A percentile compares a stretch with the other conserved stretches of the same genome.
Evolutionary conservation across 2,113 vertebrate species (phyloP).

Genomic region (Mixornis gularis): DNA sequence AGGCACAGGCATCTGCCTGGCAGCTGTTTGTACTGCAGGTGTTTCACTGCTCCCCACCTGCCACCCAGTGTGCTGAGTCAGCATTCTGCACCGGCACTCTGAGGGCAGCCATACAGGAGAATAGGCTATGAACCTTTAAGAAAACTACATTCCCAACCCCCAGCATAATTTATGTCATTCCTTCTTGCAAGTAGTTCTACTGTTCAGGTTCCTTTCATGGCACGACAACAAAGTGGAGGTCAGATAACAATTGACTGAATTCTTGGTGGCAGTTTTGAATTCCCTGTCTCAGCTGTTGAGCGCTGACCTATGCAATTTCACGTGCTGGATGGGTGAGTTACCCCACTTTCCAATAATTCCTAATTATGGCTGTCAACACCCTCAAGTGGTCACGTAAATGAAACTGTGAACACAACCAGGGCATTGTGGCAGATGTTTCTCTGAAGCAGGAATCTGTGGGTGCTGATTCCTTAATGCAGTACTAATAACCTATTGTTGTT

Average conservation of each 20-base stretch:
- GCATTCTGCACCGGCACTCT: accelerated
- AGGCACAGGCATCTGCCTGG: background rate
- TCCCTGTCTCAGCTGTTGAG: background rate
- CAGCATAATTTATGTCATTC: background rate
- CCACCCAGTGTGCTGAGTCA: background rate
- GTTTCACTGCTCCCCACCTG: background rate
- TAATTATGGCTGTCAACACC: background rate
- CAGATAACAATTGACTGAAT: background rate
- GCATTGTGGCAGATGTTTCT: background rate
- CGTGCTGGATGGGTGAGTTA: background rate
- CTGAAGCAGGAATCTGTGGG: background rate
- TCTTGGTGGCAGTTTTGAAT: background rate
- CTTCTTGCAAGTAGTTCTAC: background rate
- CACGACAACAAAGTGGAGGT: background rate
- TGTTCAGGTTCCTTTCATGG: background rate
- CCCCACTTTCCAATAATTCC: background rate
- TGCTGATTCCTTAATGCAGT: background rate
- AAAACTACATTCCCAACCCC: background rate
- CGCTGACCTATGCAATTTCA: background rate
- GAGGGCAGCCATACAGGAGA: accelerated
- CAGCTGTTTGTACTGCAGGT: background rate
- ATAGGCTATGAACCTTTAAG: background rate
- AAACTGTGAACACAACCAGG: background rate
- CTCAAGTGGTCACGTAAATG: background rate
- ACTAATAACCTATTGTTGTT: background rate